A percentile compares a stretch with the other conserved stretches of the same genome.
phyloP scores from a whole-genome alignment of 2,113 vertebrate species.

The Alaudala cheleensis region DNA sequence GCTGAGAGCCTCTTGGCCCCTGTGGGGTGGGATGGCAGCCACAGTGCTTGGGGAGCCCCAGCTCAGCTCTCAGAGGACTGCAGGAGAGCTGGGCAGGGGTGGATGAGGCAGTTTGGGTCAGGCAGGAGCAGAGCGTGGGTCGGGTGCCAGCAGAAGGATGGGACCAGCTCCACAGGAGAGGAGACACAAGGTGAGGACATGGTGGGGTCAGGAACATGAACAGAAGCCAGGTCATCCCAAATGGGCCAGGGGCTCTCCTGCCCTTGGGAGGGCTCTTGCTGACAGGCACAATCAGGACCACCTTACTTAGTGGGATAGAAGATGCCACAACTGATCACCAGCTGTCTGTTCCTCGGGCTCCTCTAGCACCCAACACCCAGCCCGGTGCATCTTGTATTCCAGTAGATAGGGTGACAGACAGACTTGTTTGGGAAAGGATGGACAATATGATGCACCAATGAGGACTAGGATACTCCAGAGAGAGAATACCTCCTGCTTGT shows the following conservation, averaged over 20 bases:
- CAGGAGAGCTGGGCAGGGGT: neutral
- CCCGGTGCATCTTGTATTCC: constrained; percentile 61
- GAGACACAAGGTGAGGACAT: constrained; percentile 40
- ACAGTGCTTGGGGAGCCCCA: neutral
- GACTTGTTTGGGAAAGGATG: constrained; percentile 38
- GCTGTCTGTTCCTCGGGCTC: neutral
- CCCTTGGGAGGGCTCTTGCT: constrained; percentile 41
- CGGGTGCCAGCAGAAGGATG: neutral
- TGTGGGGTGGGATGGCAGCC: neutral
- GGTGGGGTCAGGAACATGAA: neutral
- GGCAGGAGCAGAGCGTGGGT: neutral
- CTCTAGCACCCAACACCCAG: neutral
- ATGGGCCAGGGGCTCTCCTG: neutral
- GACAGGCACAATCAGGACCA: neutral
- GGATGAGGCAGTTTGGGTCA: neutral
- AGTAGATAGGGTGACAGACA: constrained; percentile 55
- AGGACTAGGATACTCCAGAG: constrained; percentile 59
- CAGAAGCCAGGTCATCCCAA: constrained; percentile 46
- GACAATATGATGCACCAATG: constrained; percentile 40
- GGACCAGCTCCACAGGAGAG: neutral
- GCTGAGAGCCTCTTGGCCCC: neutral
- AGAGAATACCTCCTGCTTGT: constrained; percentile 95
- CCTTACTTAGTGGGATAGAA: constrained; percentile 52
- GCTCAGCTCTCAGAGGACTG: neutral
- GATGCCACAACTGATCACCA: constrained; percentile 13